Evolutionary conservation across 2,113 vertebrate genomes (phyloP).

Genomic region (human): DNA sequence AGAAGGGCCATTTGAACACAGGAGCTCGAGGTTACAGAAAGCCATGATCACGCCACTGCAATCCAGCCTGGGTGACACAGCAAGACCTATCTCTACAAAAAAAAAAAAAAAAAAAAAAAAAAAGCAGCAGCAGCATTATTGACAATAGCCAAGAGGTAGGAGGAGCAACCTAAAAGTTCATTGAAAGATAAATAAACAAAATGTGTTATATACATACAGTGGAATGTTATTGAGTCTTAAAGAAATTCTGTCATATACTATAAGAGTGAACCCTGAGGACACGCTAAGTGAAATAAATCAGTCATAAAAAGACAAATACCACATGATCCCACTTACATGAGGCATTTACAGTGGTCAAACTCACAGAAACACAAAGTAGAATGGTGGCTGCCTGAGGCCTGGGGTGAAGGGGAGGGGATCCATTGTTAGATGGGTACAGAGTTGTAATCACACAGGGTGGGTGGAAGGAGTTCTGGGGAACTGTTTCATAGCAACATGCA

Average conservation of each 20-base stretch:
- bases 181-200: not conserved
- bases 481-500: not conserved
- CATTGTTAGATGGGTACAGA: not conserved
- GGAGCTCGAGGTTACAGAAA: too few relatives aligned
- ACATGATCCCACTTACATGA: not conserved
- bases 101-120: rapidly evolving
- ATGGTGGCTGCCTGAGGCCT: not conserved
- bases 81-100: too few relatives aligned
- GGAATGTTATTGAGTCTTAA: not conserved
- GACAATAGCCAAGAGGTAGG: not conserved
- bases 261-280: not conserved
- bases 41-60: too few relatives aligned
- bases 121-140: too few relatives aligned
- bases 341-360: not conserved
- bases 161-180: not conserved
- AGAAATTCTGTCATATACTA: not conserved
- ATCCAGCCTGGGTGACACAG: too few relatives aligned
- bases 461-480: not conserved
- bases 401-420: rapidly evolving
- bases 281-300: not conserved
- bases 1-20: too few relatives aligned
- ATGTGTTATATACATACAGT: not conserved
- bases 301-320: not conserved
- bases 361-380: not conserved
- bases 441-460: not conserved